Conservation (phyloP, 2,797 vertebrate species). For the Borostomias antarcticus region DNA sequence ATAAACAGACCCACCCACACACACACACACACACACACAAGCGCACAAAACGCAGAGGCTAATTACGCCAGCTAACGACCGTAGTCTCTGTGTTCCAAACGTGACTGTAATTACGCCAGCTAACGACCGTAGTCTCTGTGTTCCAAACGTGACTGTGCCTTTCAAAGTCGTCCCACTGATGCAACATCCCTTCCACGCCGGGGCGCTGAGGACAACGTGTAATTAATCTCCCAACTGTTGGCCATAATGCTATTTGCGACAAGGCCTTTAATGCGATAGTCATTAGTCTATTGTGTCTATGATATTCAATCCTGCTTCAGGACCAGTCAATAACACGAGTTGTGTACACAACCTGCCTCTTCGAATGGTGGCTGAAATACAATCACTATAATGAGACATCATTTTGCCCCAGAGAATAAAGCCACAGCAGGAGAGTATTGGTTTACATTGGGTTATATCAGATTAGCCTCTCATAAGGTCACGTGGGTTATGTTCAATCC, state of each 20-base stretch:
- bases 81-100: conserved; percentile 26
- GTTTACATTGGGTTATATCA: conserved; percentile 55
- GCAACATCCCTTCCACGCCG: conserved; percentile 38
- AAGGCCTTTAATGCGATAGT: conserved; percentile 49
- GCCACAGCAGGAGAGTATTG: conserved; percentile 49
- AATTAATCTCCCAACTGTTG: conserved; percentile 42
- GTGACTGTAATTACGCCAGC: conserved; percentile 51
- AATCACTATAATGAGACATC: conserved; percentile 56
- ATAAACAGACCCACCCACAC: conserved; percentile 26
- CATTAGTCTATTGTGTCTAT: conserved; percentile 53
- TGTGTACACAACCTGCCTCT: conserved; percentile 25
- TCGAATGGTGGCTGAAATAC: conserved; percentile 46
- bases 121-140: conserved; percentile 32
- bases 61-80: conserved; percentile 48
- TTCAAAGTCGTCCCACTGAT: conserved; percentile 42
- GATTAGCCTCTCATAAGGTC: conserved; percentile 37
- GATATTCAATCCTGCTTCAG: conserved; percentile 57
- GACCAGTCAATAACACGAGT: conserved; percentile 45
- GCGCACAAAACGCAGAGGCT: conserved; percentile 39
- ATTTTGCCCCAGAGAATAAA: conserved; percentile 48
- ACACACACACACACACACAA: conserved; percentile 29
- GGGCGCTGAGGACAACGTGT: conserved; percentile 35
- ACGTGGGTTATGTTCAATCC: conserved; percentile 47
- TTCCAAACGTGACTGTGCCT: conserved; percentile 19
- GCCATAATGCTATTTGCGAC: conserved; percentile 38